These are phyloP conservation scores for Labia minor DNA, from an alignment of 2,888 invertebrate genomes.

Conservation along the genomic window DNA sequence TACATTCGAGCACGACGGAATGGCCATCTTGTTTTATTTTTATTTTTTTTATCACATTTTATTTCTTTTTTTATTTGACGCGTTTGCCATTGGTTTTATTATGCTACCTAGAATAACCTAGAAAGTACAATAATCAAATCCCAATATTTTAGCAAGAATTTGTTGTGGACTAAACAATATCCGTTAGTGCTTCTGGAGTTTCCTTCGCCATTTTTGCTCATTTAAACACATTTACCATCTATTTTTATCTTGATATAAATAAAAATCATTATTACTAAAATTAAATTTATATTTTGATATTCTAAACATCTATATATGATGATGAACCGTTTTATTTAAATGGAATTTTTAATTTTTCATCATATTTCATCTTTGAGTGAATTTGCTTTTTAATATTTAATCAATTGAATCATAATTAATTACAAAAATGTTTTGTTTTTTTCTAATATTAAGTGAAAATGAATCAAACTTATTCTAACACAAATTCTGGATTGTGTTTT, in stretches of 20 bases:
- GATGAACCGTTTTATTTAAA: no score
- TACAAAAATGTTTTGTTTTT: neutral
- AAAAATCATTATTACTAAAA: neutral
- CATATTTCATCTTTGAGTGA: neutral
- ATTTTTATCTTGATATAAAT: slow-evolving; percentile 1
- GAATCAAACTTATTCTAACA: neutral
- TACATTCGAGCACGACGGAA: slow-evolving; percentile 13
- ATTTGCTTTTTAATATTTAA: neutral
- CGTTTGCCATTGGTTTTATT: slow-evolving; percentile 5
- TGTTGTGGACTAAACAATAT: neutral
- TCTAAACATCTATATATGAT: neutral
- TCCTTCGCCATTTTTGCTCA: neutral
- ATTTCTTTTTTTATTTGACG: neutral
- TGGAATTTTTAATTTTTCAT: no score
- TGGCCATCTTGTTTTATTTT: neutral
- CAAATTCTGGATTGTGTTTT: neutral
- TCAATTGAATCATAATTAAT: neutral
- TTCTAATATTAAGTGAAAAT: neutral
- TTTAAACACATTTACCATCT: neutral
- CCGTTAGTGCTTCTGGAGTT: slow-evolving; percentile 6
- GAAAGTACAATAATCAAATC: neutral
- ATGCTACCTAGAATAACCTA: slow-evolving; percentile 7
- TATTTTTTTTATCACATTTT: neutral
- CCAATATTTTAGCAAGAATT: neutral
- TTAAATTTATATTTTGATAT: neutral